phyloP scores from a whole-genome alignment of 1,140 invertebrate genomes.

The Zaprionus tsacasi region DNA sequence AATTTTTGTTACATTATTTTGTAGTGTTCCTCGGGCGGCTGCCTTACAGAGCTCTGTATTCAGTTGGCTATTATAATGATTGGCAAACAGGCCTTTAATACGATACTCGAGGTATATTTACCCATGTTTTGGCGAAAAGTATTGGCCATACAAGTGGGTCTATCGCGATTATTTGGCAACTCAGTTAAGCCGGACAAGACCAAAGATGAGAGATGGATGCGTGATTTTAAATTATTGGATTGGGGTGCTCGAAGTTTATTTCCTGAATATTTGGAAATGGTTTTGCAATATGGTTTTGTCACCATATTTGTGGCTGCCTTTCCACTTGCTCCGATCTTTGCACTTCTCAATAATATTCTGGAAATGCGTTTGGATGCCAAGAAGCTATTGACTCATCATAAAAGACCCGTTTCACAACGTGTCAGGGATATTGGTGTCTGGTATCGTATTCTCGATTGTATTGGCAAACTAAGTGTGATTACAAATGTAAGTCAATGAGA shows the following conservation, averaged over 20 bases:
- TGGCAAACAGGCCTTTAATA: constrained; percentile 97
- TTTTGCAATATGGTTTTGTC: constrained; percentile 96
- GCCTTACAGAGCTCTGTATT: constrained; percentile 95
- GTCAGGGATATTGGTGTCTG: constrained; percentile 96
- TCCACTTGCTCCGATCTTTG: constrained; percentile 94
- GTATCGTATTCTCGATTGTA: constrained; percentile 95
- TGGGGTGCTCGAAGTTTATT: constrained; percentile 96
- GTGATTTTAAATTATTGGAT: constrained; percentile 95
- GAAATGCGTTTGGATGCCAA: constrained; percentile 95
- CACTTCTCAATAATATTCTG: constrained; percentile 93
- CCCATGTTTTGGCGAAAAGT: constrained; percentile 90
- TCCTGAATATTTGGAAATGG: constrained; percentile 99
- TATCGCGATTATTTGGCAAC: constrained; percentile 67
- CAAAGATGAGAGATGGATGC: constrained; percentile 91
- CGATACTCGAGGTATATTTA: constrained; percentile 92
- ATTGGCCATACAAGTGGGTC: constrained; percentile 86
- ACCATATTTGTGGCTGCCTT: constrained; percentile 96
- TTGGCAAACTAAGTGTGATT: constrained; percentile 95
- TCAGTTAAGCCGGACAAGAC: constrained; percentile 77
- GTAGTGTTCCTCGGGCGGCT: constrained; percentile 93
- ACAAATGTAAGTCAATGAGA: constrained; percentile 91
- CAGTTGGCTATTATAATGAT: constrained; percentile 98
- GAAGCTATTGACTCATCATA: constrained; percentile 93
- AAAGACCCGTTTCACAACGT: constrained; percentile 93
- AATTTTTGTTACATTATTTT: constrained; percentile 27